Base-by-base conservation (phyloP, 2,113 vertebrate genomes). In the Tragelaphus buxtoni region DNA sequence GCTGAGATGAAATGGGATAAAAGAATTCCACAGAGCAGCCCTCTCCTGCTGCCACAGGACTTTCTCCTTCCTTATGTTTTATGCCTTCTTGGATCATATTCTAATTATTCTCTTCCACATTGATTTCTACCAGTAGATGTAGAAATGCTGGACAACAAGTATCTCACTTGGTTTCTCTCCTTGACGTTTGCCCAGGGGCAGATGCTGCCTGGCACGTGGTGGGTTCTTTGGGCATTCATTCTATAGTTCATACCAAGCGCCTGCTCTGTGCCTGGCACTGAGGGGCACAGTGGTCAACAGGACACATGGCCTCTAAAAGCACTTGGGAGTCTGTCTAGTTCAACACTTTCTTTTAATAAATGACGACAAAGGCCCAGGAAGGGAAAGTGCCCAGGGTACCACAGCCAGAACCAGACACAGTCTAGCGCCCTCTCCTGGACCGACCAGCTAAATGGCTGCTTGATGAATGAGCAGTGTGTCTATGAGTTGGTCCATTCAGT, bases 371-470 rank as follows among this genome's bases (percentile, higher is more conserved):
- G 72, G 45, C 32, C n/a, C 28, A 60, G 77, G 9, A 49, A 86
- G 7, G 49, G 26, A 42, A 89, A 26, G 39, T 8, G 3, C 9
- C 32, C 47, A 0, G 77, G 10, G 16, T 9, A 26, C 18, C 39
- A 16, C 14, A 32, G 76, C 61, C 35, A 47, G 72, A 35, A 8
- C 4, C 5, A 20, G 49, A 60, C 26, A 24, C 9, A 63, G 47
- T 5, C n/a, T 3, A 9, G 32, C 1, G 0, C 53, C 65, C 55
- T 51, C 35, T 61, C 16, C 61, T 2, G 0, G 10, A 7, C 20
- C 0, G 0, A 18, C 32, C 4, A 7, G 22, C 84, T n/a, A 26
- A 12, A 81, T 14, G 0, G 17, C 2, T 1, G 60, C 17, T 11
- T 58, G 42, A 9, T 35, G 61, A 32, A 7, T 12, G 79, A 61